Base-by-base conservation (phyloP, 2,113 vertebrate genomes). In the Caretta caretta region DNA sequence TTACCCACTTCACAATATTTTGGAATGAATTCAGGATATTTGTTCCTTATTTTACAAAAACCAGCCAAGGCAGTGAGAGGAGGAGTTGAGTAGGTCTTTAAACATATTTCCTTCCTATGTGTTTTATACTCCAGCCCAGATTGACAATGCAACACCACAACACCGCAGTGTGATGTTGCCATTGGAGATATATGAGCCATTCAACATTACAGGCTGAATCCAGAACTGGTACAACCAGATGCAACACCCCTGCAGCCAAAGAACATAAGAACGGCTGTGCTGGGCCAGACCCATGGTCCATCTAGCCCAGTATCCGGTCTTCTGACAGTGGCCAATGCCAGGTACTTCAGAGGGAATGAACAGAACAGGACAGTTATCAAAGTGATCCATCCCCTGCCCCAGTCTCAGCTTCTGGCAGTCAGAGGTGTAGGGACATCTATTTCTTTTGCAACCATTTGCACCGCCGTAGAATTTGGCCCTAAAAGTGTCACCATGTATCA, bases 201-300 rank as follows among this genome's bases (percentile, higher is more conserved):
- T 53, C 8, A 49, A 5, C 35, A 12, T 4, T 50, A 11, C n/a
- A 80, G 56, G 24, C 20, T 22, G 10, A 13, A 3, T 51, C 50
- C n/a, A 8, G 0, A 12, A 24, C 8, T 0, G 10, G 8, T 48
- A 16, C 17, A 5, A 0, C 3, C 19, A 0, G 1, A 10, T 29
- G 35, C 1, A 8, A n/a, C 6, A 22, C n/a, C 65, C n/a, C 20
- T 38, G 17, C 9, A 72, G 20, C 8, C 35, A 72, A 72, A n/a
- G 17, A 10, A 59, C 57, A 12, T 59, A 29, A 31, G 27, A 59
- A 59, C 5, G 2, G 29, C 6, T 27, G 6, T 4, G 6, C 27
- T 62, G 57, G 29, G 12, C 13, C 29, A 31, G 2, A 31, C 11
- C 57, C 14, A 62, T 2, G 27, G 12, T 62, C 57, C 57, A 62